Evolutionary conservation across 2,888 invertebrate genomes (phyloP).

Genomic region (Agriopis leucophaearia): DNA sequence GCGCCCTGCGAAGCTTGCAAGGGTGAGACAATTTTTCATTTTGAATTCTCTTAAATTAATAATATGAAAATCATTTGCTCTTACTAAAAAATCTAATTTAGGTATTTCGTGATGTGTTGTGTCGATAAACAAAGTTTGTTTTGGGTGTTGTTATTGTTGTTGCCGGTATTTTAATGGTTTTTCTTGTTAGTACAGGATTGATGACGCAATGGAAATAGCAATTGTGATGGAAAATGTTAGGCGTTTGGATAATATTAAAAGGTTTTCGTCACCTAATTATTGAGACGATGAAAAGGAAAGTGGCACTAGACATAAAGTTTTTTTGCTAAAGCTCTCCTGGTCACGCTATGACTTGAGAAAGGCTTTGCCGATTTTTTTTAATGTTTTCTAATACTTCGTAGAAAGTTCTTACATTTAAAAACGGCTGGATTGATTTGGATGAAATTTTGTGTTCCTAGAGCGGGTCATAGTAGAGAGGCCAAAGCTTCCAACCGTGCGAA

Average conservation of each 20-base stretch:
- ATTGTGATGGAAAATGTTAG: not conserved
- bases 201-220: not conserved
- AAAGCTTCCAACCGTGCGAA: too few species aligned
- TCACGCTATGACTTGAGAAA: too few species aligned
- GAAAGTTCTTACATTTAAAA: too few species aligned
- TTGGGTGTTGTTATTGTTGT: slow-evolving; percentile 16
- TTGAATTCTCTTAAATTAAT: slow-evolving; percentile 7
- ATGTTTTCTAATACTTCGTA: too few species aligned
- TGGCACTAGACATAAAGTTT: too few species aligned
- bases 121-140: not conserved
- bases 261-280: not conserved
- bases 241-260: not conserved
- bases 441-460: too few species aligned
- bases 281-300: too few species aligned
- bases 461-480: too few species aligned
- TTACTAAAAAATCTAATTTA: not conserved
- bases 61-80: not conserved
- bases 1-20: slow-evolving; percentile 81
- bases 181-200: not conserved
- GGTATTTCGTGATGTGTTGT: not conserved
- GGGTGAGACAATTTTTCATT: slow-evolving; percentile 59
- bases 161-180: slow-evolving; percentile 19
- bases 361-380: too few species aligned
- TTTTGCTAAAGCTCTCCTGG: too few species aligned
- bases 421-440: too few species aligned